Evolutionary conservation across 2,113 vertebrate genomes (phyloP), one percentile per base, ranked within the genome.

Genomic region (Daboia siamensis): DNA sequence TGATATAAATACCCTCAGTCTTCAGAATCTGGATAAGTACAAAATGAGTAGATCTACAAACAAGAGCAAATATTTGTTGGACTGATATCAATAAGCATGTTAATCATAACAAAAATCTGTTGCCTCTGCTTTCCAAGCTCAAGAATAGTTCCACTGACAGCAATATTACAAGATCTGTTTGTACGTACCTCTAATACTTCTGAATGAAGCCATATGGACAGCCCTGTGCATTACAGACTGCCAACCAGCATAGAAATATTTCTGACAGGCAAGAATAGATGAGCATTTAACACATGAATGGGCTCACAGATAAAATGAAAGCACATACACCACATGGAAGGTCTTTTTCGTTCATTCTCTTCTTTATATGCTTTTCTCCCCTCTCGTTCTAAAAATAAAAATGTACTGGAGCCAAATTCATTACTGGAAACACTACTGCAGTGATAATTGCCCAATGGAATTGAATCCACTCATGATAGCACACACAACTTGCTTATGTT

Each of bases 251-350:
- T 74, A 91, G 88, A 29, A 86, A 33, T 87, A 92, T 56, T 33
- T 29, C 39, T 15, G 56, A 46, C 89, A 92, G 29, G 91, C 0
- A 0, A 84, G 44, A 91, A 92, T 64, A 64, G 56, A 93, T 91
- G 93, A 86, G 87, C 69, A 55, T 46, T 93, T 91, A 89, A 89
- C 46, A 91, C 90, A 91, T 91, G 87, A 93, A 93, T 93, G 90
- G 44, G 44, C 23, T 61, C 61, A 80, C 11, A 89, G 90, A 86
- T 89, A 89, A 89, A 87, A 11, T 33, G 51, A n/a, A 69, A 52
- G 23, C 17, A 87, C 61, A 88, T 10, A 92, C 3, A 56, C 69
- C 74, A 21, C 26, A n/a, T 17, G 29, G 55, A 61, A n/a, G 46
- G 15, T 91, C 44, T 89, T 91, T 93, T 85, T 57, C 88, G 64